Evolutionary conservation across 2,797 vertebrate genomes (phyloP), one percentile per base, ranked within the genome.

Genomic region (Lithobates pipiens): DNA sequence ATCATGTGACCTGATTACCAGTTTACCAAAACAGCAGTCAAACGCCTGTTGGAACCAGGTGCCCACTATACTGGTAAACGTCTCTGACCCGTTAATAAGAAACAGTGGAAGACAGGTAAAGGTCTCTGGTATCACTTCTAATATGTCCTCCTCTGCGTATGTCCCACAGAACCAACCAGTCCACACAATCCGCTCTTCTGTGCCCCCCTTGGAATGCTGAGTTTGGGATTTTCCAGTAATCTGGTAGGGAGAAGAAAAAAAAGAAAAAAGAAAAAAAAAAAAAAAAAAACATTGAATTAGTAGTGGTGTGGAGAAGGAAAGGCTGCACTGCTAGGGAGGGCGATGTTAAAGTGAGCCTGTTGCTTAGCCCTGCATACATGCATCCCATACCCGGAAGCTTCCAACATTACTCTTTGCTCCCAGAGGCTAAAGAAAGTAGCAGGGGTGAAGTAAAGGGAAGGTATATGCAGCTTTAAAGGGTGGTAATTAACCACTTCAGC

Each of bases 41-140:
- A 99, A 99, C 15, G 91, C 96, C 87, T 90, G 94, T 91, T 96
- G 93, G 89, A 99, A 96, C 98, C 98, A 99, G 10, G 91, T 93
- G 34, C 95, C 95, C 3, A 99, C 94, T 42, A 95, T 11, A 10
- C 91, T 9, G 0, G 95, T 95, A 82, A 97, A 94, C 16, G 67
- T 70, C 67, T 96, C 96, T 0, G 95, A 25, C 4, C 97, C 98
- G 0, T 91, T 94, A 83, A 90, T 91, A 84, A 97, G 95, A 85
- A 99, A 96, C 11, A 99, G 91, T 0, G 98, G 98, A 61, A 99
- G 90, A 67, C 95, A 97, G 84, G 94, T 95, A 67, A 99, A 98
- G 61, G 96, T 95, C 50, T 95, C 81, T 67, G 85, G 92, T 5
- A 97, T 23, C 0, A 93, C 95, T 82, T 90, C 90, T 0, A 96